Evolutionary conservation across 2,797 vertebrate genomes (phyloP).

Genomic region (Cuculus canorus): DNA sequence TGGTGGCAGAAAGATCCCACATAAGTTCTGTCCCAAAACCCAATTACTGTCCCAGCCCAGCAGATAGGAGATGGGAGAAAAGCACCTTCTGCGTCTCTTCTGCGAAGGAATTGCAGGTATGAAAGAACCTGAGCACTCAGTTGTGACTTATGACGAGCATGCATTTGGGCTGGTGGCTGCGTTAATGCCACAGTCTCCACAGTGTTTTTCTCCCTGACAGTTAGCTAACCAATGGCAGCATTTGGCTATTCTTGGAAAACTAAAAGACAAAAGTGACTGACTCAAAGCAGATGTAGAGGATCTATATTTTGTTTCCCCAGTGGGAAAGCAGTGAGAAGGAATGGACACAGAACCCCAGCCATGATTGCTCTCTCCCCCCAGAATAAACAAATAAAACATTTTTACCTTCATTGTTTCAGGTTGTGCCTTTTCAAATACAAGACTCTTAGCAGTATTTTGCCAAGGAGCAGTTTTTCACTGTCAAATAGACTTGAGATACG

Average conservation of each 20-base stretch:
- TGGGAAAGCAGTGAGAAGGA: background rate
- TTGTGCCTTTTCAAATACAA: background rate
- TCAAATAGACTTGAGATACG: background rate
- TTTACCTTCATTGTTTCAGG: background rate
- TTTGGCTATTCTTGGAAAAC: constrained; percentile 62
- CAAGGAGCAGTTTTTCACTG: background rate
- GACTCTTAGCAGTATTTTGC: background rate
- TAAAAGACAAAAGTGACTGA: constrained; percentile 48
- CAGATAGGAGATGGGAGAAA: fast-evolving
- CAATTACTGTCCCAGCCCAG: background rate
- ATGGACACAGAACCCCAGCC: background rate
- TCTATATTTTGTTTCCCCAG: constrained; percentile 26
- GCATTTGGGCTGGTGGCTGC: constrained; percentile 28
- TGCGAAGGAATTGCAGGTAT: background rate
- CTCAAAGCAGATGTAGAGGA: constrained; percentile 41
- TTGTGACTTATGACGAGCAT: constrained; percentile 33
- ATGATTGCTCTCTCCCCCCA: background rate
- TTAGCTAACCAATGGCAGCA: constrained; percentile 38
- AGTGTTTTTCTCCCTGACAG: constrained; percentile 35
- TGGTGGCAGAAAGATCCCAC: background rate
- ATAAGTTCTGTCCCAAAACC: background rate
- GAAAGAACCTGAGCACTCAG: background rate
- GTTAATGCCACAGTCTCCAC: constrained; percentile 31
- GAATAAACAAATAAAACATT: background rate
- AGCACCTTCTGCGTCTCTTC: background rate